Evolutionary conservation across 2,888 invertebrate genomes (phyloP), one percentile per base, ranked within the genome.

Genomic region (Ophion ventricosus): DNA sequence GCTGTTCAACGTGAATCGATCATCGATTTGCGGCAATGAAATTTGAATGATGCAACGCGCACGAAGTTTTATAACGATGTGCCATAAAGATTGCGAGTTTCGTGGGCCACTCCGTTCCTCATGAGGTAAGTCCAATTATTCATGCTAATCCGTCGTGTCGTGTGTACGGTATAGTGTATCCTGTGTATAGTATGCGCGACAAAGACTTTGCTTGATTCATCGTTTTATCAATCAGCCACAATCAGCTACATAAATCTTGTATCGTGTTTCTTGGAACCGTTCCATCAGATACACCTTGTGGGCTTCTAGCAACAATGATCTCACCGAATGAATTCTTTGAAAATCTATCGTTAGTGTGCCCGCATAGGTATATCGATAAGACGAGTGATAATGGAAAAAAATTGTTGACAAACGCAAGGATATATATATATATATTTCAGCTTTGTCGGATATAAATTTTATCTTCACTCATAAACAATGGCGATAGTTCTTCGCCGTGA

Each of bases 41-140:
- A 2, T 10, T 7, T 26, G 23, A 29, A 7, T 26, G 26, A 29
- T 20, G 26, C 7, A 26, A 35, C 35, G 43, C 29, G 20, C 49
- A 29, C 57, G 26, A 54, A 54, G 11, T n/a, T 29, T 26, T 17
- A 17, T 67, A 23, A 43, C 43, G 67, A 3, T 35, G 29, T 64
- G 64, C 8, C 3, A 43, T 64, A 35, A 35, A 20, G 11, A 61
- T 14, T 49, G 29, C 43, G 29, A 4, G 4, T n/a, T 57, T 25
- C 26, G 49, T 76, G 64, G 76, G 76, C 64, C 76, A 72, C 57
- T 35, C 7, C 43, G 29, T 72, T 29, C 23, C 57, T 70, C 43
- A 56, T 64, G 25, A 23, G 81, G 81, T 76, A 76, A 81, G 81
- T 76, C 56, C 7, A 2, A 67, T 74, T 69, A 61, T 11, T n/a